Base-by-base conservation (phyloP, 2,888 invertebrate genomes). In the Orchestes rusci region DNA sequence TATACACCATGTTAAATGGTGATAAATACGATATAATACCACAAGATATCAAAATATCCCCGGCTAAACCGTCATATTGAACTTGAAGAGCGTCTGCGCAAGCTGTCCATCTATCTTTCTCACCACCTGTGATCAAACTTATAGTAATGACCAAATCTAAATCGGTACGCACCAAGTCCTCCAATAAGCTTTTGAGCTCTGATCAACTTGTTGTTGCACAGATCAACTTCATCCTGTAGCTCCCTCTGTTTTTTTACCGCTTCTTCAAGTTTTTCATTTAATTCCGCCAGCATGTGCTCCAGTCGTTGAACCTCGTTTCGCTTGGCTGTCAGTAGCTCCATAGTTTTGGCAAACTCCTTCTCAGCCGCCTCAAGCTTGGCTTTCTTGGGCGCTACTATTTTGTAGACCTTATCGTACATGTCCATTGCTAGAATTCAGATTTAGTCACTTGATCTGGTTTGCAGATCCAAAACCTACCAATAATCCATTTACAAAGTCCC, bases 11-110 rank as follows among this genome's bases (percentile, higher is more conserved):
- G 4, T 87, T 90, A 56, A 91, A 88, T 0, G 92, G 85, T 0
- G 91, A 83, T 39, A 95, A 73, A 68, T 95, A 95, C 0, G 92
- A 86, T 52, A 94, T 90, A 28, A 91, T 79, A 12, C 88, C 93
- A 61, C 84, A 84, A 0, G 92, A 89, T 20, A 95, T 76, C 12
- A 95, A 71, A 56, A 93, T 85, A 68, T 94, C 93, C 0, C 94
- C 95, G 1, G 90, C 84, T 48, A 94, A 71, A 62, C 84, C 82
- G 64, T 91, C 85, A 61, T 81, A 90, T 37, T 82, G 73, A 1
- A 68, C 65, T 65, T 89, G 86, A 30, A 93, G 72, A 56, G 78
- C 77, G 56, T 77, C 77, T 3, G 91, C 90, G 13, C 84, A 84
- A 35, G 71, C 65, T 4, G 80, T 82, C 94, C 93, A 95, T 43